Conservation (phyloP, 2,888 invertebrate species). For the Zaprionus lineosus region DNA sequence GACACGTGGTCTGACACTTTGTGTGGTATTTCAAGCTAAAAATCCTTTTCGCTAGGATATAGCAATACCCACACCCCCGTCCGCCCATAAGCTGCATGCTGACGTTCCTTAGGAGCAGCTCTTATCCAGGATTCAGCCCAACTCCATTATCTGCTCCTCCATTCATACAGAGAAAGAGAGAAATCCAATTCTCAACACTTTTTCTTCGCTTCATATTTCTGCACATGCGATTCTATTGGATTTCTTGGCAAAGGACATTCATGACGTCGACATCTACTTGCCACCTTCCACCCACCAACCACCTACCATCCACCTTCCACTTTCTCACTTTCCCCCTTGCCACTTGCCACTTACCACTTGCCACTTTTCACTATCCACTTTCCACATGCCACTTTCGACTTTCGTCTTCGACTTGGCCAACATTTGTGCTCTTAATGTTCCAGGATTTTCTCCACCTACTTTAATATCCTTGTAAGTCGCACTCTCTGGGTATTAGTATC, state of each 20-base stretch:
- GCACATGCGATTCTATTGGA: conserved; percentile 64
- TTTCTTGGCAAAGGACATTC: conserved; percentile 50
- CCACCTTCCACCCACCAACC: too few relatives aligned
- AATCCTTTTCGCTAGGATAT: conserved; percentile 58
- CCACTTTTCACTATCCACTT: too few relatives aligned
- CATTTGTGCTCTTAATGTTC: conserved; percentile 41
- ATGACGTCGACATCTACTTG: conserved; percentile 39
- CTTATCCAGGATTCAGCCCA: too few relatives aligned
- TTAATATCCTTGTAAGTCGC: too few relatives aligned
- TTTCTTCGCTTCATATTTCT: conserved; percentile 65
- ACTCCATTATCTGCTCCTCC: conserved; percentile 19
- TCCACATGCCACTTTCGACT: conserved; percentile 37
- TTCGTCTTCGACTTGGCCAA: conserved; percentile 27
- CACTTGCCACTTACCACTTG: too few relatives aligned
- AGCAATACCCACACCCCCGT: conserved; percentile 53
- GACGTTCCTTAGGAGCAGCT: conserved; percentile 62
- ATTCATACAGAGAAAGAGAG: conserved; percentile 31
- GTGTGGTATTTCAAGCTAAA: conserved; percentile 51
- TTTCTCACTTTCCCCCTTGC: too few relatives aligned
- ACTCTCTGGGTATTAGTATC: neutral
- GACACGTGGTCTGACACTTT: conserved; percentile 72
- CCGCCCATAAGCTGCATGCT: conserved; percentile 55
- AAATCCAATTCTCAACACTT: conserved; percentile 57
- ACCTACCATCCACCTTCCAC: too few relatives aligned
- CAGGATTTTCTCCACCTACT: conserved; percentile 10